Base-by-base conservation (phyloP, 2,113 vertebrate species). In the Colossoma macropomum region DNA sequence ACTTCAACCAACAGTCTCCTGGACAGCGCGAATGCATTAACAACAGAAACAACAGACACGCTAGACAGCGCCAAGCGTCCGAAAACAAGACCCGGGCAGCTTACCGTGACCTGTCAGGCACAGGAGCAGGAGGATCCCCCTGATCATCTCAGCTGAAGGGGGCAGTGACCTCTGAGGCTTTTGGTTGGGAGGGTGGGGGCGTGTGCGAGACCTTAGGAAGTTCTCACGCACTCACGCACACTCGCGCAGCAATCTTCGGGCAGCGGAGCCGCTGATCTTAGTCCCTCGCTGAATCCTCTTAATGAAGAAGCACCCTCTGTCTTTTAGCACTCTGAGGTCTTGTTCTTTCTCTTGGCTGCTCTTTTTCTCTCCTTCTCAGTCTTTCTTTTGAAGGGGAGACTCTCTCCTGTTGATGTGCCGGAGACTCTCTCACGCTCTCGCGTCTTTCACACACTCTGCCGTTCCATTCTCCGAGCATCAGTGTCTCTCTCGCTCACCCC, bases 91-190 rank as follows among this genome's bases (percentile, higher is more conserved):
- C 70, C 71, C 70, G 54, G 65, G 87, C 79, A 90, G 87, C 94
- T 94, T 89, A 95, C 94, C 91, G 16, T 92, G 92, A 90, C 88
- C 89, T 75, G 87, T 84, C 89, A 93, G 87, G 87, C 93, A 93
- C 85, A 93, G 87, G 81, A 94, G 82, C 66, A 93, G 83, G 56
- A 93, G 86, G 88, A 93, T 70, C 84, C 80, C 66, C 52, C 84
- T 82, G 89, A 91, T 88, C 94, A 95, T 95, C 84, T 79, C 89
- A 87, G 83, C 56, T 25, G 65, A 59, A 70, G 77, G 75, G 80
- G 45, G 85, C 85, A 82, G 17, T 81, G 91, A 92, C 90, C 91
- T 92, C 87, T 34, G 59, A 79, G 86, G 89, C 88, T 90, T 86
- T 87, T 85, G 50, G 68, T 88, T 85, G 87, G 83, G 23, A 66